These are phyloP conservation scores for Cyprichromis sp. DNA, from an alignment of 2,113 vertebrate species.

Conservation along the genomic window DNA sequence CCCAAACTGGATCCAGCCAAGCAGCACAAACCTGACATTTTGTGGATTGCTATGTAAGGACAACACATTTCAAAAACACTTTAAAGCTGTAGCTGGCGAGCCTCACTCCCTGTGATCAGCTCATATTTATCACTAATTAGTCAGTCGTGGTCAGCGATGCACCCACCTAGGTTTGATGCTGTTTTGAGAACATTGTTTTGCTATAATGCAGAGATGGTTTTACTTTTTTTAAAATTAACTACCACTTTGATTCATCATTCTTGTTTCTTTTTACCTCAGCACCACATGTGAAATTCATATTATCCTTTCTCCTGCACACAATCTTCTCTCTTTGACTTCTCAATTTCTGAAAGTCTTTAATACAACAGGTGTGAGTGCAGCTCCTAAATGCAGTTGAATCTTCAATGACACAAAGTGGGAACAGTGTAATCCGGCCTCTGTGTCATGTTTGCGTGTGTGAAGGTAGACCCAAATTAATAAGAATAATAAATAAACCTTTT, in stretches of 20 bases:
- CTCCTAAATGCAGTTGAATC: background rate
- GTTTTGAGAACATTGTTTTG: slow-evolving; percentile 10
- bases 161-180: slow-evolving; percentile 3
- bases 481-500: background rate
- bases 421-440: background rate
- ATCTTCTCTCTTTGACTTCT: background rate
- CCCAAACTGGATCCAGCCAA: background rate
- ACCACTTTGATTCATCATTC: background rate
- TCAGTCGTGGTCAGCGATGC: slow-evolving; percentile 30
- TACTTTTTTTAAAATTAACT: background rate
- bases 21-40: background rate
- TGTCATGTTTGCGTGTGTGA: background rate
- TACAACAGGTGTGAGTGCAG: background rate
- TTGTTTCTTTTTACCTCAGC: background rate
- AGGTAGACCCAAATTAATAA: background rate
- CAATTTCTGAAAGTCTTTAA: background rate
- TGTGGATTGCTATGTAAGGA: background rate
- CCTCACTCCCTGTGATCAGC: background rate
- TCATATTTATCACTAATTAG: slow-evolving; percentile 42
- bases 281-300: background rate
- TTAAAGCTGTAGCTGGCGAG: background rate
- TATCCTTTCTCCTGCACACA: background rate
- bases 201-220: background rate
- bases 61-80: background rate
- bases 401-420: background rate